These are phyloP conservation scores for Vidua macroura DNA, from an alignment of 2,113 vertebrate species.

Conservation along the genomic window DNA sequence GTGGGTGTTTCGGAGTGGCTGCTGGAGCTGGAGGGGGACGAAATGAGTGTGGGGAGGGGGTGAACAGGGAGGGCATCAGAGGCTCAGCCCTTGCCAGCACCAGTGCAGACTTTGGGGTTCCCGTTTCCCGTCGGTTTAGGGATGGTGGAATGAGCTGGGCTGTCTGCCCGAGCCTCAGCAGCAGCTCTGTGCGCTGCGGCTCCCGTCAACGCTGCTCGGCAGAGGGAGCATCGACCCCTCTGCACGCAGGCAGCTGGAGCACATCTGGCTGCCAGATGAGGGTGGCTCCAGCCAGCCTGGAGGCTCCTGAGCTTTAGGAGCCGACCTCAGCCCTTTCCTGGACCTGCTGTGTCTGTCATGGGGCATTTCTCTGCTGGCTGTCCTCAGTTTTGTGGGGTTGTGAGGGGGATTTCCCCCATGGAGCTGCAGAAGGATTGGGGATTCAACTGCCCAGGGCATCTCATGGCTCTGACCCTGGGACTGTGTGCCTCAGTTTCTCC, in stretches of 20 bases:
- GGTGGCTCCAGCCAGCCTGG: not conserved
- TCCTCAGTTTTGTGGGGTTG: not conserved
- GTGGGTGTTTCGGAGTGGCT: not conserved
- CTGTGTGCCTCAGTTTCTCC: not conserved
- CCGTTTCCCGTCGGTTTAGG: not conserved
- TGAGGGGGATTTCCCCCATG: not conserved
- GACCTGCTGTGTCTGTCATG: not conserved
- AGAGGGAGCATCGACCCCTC: not conserved
- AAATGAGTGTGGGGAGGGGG: not conserved
- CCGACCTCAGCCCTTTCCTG: not conserved
- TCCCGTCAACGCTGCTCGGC: not conserved
- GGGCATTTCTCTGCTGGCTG: not conserved
- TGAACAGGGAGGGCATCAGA: not conserved
- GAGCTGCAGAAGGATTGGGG: not conserved
- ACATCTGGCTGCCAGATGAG: slow-evolving; percentile 43
- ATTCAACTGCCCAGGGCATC: not conserved
- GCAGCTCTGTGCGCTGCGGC: rapidly evolving
- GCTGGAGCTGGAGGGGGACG: not conserved
- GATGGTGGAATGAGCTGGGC: not conserved
- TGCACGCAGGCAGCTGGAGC: not conserved
- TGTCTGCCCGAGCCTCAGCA: not conserved
- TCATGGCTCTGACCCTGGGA: not conserved
- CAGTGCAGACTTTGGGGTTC: not conserved
- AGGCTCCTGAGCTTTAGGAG: not conserved
- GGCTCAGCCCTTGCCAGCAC: not conserved